phyloP scores from a whole-genome alignment of 2,888 invertebrate species.

The Volucella zonaria region DNA sequence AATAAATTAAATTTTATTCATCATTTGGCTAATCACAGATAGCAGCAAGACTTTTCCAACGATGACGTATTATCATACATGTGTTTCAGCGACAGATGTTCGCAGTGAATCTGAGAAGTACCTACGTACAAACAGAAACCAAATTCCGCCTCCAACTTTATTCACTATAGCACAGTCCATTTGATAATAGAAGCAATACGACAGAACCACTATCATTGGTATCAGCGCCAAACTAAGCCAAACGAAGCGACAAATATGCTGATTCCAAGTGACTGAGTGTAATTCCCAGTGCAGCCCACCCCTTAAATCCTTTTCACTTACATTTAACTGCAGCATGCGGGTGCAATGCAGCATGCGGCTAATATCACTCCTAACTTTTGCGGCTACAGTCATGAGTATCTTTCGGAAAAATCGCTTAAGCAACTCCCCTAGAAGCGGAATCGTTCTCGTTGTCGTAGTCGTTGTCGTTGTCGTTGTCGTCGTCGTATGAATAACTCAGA shows the following conservation, averaged over 20 bases:
- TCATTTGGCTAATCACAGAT: no score
- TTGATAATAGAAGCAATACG: slow-evolving; percentile 14
- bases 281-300: slow-evolving; percentile 43
- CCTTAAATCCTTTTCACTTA: neutral
- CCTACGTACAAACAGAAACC: slow-evolving; percentile 1
- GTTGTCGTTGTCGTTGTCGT: slow-evolving; percentile 28
- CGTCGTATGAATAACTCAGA: slow-evolving; percentile 61
- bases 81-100: no score
- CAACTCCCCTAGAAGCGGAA: slow-evolving; percentile 43
- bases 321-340: slow-evolving; percentile 69
- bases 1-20: no score
- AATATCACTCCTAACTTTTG: slow-evolving; percentile 26
- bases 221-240: slow-evolving; percentile 39
- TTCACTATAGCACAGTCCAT: slow-evolving; percentile 26
- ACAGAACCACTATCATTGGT: slow-evolving; percentile 17
- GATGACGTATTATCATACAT: neutral
- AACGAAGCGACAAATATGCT: slow-evolving; percentile 72
- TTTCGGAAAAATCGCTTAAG: slow-evolving; percentile 65
- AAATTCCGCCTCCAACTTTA: slow-evolving; percentile 34
- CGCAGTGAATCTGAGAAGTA: slow-evolving; percentile 14
- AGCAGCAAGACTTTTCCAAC: neutral
- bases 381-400: slow-evolving; percentile 38
- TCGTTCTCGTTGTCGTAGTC: slow-evolving; percentile 2
- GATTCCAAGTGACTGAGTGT: slow-evolving; percentile 60
- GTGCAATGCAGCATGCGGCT: slow-evolving; percentile 64